Percentiles rank a stretch among this genome's conserved stretches.
Evolutionary conservation across 2,797 vertebrate genomes (phyloP).

Genomic region (Graptemys geographica): DNA sequence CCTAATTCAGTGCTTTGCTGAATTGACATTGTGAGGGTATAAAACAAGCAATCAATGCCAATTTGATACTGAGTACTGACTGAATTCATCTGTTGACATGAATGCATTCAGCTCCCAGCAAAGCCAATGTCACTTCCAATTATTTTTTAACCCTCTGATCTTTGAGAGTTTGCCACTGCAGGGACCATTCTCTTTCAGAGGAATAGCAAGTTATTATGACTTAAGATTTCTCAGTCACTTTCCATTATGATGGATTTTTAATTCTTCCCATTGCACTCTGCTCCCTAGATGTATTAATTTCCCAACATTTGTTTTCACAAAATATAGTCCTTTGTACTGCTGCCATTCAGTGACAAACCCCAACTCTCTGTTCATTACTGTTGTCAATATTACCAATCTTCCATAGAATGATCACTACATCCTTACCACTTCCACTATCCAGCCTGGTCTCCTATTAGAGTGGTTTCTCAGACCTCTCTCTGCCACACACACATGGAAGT

Average conservation of each 20-base stretch:
- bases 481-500: background rate
- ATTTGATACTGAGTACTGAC: background rate
- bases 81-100: background rate
- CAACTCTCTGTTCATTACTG: background rate
- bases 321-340: background rate
- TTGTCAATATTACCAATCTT: background rate
- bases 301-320: background rate
- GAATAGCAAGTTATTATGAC: background rate
- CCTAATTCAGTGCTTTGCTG: background rate
- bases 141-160: background rate
- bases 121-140: background rate
- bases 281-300: background rate
- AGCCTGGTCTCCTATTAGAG: background rate
- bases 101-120: background rate
- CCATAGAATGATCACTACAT: background rate
- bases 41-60: background rate
- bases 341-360: background rate
- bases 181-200: background rate
- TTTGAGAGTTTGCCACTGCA: background rate
- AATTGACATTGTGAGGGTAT: background rate
- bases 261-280: background rate
- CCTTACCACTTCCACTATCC: background rate
- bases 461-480: background rate
- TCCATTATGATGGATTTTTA: background rate
- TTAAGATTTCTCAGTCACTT: background rate